Evolutionary conservation across 2,888 invertebrate species (phyloP).

Genomic region (Steromphala cineraria): DNA sequence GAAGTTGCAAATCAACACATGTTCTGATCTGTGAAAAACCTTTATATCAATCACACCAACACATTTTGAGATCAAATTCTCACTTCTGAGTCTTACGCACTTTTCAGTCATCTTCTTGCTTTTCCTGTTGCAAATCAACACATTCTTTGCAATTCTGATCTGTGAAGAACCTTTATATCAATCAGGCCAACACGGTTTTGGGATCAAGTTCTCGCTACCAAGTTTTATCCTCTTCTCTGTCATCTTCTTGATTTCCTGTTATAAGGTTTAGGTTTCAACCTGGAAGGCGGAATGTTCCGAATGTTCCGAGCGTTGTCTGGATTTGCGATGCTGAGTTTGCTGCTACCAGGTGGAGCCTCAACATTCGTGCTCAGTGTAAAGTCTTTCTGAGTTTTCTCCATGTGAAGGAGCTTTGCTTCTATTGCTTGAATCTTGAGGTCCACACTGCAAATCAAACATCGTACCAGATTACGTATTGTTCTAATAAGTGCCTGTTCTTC

Average conservation of each 20-base stretch:
- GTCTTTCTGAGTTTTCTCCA: slow-evolving; percentile 57
- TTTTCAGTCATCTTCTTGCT: background rate
- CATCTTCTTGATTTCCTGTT: background rate
- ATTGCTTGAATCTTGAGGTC: slow-evolving; percentile 66
- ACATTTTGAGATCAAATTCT: too few relatives aligned
- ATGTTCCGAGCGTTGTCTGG: background rate
- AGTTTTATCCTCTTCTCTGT: background rate
- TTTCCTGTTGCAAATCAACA: too few relatives aligned
- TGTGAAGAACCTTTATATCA: too few relatives aligned
- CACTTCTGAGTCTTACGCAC: too few relatives aligned
- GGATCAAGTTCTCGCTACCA: too few relatives aligned
- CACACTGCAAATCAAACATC: slow-evolving; percentile 43
- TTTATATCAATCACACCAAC: too few relatives aligned
- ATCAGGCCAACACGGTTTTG: too few relatives aligned
- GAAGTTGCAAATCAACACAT: too few relatives aligned
- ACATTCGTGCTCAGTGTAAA: slow-evolving; percentile 48
- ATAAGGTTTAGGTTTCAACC: background rate
- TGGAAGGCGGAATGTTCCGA: background rate
- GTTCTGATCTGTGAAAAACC: too few relatives aligned
- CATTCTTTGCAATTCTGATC: too few relatives aligned
- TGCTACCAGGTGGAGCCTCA: slow-evolving; percentile 50
- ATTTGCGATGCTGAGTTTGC: slow-evolving; percentile 43
- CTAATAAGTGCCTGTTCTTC: too few relatives aligned
- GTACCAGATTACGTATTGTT: too few relatives aligned
- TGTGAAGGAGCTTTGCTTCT: slow-evolving; percentile 64